Evolutionary conservation across 2,888 invertebrate species (phyloP).

Genomic region (Ligdia adustata): DNA sequence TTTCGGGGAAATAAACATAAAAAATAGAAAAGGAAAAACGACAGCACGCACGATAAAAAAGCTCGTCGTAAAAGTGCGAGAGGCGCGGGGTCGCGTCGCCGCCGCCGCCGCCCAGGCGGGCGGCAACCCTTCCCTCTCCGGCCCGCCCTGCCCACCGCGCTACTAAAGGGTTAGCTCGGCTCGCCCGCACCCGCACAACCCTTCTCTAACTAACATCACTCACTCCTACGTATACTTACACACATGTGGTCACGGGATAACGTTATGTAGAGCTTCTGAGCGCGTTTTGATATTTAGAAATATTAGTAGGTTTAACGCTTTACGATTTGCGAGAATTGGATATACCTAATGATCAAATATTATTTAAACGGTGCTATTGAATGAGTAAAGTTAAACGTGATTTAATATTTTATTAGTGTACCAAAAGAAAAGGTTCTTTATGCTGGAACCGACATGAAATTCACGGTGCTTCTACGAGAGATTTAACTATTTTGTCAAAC

Average conservation of each 20-base stretch:
- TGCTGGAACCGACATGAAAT: too few relatives aligned
- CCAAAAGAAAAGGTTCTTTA: too few relatives aligned
- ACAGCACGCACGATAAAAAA: conserved; percentile 84
- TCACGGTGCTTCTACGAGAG: too few relatives aligned
- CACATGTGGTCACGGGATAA: conserved; percentile 2
- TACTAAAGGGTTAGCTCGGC: conserved; percentile 80
- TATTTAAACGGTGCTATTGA: too few relatives aligned
- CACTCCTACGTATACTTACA: conserved; percentile 27
- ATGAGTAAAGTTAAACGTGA: too few relatives aligned
- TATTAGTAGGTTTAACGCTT: too few relatives aligned
- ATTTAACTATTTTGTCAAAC: too few relatives aligned
- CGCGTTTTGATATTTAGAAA: too few relatives aligned
- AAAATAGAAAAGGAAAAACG: conserved; percentile 85
- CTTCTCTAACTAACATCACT: conserved; percentile 41
- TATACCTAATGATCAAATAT: too few relatives aligned
- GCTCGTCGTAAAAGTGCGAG: conserved; percentile 80
- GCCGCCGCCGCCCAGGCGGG: conserved; percentile 53
- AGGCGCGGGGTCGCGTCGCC: conserved; percentile 57
- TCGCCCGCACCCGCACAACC: conserved; percentile 60
- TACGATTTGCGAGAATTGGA: too few relatives aligned
- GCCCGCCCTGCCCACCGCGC: conserved; percentile 60
- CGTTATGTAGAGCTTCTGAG: too few relatives aligned
- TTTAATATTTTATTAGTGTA: too few relatives aligned
- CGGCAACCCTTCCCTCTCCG: conserved; percentile 77
- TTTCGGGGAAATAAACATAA: conserved; percentile 85